Conservation (phyloP, 2,113 vertebrate species). For the Tricholaema leucomelas region DNA sequence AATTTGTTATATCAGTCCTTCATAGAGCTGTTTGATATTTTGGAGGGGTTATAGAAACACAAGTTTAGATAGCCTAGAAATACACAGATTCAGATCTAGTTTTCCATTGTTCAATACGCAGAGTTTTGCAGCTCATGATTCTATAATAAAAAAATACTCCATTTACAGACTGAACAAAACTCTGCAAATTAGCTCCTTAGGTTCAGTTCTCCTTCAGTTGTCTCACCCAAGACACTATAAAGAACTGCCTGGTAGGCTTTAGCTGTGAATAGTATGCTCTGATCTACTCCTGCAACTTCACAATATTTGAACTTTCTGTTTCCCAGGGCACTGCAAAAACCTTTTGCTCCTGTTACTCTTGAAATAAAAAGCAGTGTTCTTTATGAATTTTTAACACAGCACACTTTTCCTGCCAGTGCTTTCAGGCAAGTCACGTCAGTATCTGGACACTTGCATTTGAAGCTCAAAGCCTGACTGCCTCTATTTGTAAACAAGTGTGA, state of each 20-base stretch:
- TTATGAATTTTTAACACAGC: constrained; percentile 86
- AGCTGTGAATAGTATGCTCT: constrained; percentile 81
- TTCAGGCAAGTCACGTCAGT: constrained; percentile 74
- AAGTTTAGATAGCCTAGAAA: neutral
- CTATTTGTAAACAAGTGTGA: constrained; percentile 86
- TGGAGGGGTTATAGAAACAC: neutral
- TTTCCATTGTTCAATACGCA: constrained; percentile 1
- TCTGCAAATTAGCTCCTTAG: constrained; percentile 87
- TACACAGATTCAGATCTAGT: neutral
- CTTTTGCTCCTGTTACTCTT: constrained; percentile 78
- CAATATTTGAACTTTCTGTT: constrained; percentile 84
- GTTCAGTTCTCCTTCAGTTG: constrained; percentile 79
- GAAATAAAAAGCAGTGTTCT: constrained; percentile 79
- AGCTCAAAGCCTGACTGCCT: constrained; percentile 73
- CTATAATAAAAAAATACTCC: constrained; percentile 64
- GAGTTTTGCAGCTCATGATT: constrained; percentile 62
- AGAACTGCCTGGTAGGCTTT: constrained; percentile 83
- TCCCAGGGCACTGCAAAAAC: constrained; percentile 83
- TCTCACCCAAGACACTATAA: constrained; percentile 80
- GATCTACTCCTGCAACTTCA: constrained; percentile 79
- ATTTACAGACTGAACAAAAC: constrained; percentile 80
- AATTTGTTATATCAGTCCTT: neutral
- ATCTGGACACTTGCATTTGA: constrained; percentile 72
- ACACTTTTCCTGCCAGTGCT: constrained; percentile 68
- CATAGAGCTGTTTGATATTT: neutral